phyloP scores from a whole-genome alignment of 2,113 vertebrate genomes.

The Taxidea taxus region DNA sequence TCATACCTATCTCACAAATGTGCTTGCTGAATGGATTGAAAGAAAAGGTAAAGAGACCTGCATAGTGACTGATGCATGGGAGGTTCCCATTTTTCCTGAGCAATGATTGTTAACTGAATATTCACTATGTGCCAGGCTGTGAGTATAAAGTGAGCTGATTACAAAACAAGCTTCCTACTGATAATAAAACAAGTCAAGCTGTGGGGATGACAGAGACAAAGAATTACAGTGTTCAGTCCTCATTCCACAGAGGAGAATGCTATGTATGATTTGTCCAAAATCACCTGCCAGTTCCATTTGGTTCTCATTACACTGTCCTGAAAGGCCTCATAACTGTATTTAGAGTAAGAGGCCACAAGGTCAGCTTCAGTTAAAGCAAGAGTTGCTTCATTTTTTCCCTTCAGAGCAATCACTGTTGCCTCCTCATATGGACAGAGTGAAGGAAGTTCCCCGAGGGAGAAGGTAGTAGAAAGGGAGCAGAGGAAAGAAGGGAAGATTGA shows the following conservation, averaged over 20 bases:
- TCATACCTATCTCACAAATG: background rate
- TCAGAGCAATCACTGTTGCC: background rate
- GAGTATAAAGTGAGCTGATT: background rate
- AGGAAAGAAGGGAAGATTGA: background rate
- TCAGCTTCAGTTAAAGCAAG: background rate
- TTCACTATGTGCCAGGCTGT: background rate
- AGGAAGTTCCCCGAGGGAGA: background rate
- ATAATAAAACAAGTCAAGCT: background rate
- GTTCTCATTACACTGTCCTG: background rate
- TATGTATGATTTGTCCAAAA: background rate
- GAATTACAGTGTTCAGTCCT: background rate
- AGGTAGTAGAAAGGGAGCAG: background rate
- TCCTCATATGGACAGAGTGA: background rate
- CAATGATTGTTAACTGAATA: background rate
- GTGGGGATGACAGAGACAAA: background rate
- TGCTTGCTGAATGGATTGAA: background rate
- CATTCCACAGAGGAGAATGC: background rate
- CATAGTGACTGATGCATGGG: background rate
- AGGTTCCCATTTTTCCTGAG: background rate
- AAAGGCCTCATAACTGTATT: background rate
- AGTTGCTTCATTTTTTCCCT: background rate
- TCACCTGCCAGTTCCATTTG: background rate
- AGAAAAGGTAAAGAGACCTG: background rate
- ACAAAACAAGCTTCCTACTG: background rate
- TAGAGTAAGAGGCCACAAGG: background rate